Evolutionary conservation across 2,888 invertebrate genomes (phyloP), one percentile per base, ranked within the genome.

Genomic region (Thecophora atra): DNA sequence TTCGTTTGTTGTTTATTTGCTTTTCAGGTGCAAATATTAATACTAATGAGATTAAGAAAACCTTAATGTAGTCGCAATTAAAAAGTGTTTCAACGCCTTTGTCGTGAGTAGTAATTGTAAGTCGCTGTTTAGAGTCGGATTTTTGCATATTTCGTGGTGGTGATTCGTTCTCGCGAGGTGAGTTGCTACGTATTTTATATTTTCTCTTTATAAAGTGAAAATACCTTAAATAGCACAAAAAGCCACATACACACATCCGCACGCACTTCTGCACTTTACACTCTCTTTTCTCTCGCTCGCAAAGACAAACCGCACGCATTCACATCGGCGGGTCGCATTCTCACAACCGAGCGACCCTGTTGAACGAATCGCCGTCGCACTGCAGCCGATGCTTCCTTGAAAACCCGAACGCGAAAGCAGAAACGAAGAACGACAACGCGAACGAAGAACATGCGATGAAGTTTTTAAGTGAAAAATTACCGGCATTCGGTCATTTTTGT

Each of bases 381-480:
- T 8, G 30, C 30, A 4, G 30, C 30, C 3, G 37, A 6, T 37
- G 37, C 37, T 37, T 37, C n/a, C n/a, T 47, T 47, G 5, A 47
- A 47, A 47, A 15, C 19, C 5, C 19, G 63, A 47, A n/a, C 47
- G 47, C 1, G n/a, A 47, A 47, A 13, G 15, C 47, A 47, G 11
- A 11, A 13, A 47, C 47, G 47, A 47, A 47, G 17, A n/a, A 47
- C 47, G n/a, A n/a, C 7, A 44, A 13, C 7, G 7, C 44, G n/a
- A 15, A 42, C 64, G 44, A 66, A 47, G 52, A 56, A 56, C 62
- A 65, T 42, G 28, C 64, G 47, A 37, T 11, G 37, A 37, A 47
- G 47, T 66, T 63, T n/a, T 72, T 68, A 72, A 72, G 72, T 72
- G 72, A 69, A 72, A 72, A 72, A 72, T 72, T 15, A 69, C 68